phyloP scores from a whole-genome alignment of 2,888 invertebrate genomes.

The Pyrochroa serraticornis region DNA sequence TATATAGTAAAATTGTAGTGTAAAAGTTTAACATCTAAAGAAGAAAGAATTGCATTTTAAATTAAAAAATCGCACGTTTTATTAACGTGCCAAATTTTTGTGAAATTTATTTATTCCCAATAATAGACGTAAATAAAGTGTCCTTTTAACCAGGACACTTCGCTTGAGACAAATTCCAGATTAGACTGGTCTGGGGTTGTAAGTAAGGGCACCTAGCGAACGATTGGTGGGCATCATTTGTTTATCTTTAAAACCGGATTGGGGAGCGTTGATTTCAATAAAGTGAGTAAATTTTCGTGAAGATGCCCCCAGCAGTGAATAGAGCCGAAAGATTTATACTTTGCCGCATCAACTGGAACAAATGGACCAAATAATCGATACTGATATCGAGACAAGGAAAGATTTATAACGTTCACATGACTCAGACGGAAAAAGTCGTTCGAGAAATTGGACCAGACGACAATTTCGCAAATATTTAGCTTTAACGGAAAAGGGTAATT shows the following conservation, averaged over 20 bases:
- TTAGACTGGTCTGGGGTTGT: no score
- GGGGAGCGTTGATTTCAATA: conserved; percentile 17
- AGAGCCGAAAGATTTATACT: conserved; percentile 54
- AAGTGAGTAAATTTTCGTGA: conserved; percentile 16
- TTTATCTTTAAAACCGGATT: neutral
- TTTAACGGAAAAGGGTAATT: conserved; percentile 25
- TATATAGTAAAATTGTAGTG: no score
- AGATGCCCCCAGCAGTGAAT: conserved; percentile 38
- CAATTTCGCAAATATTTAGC: neutral
- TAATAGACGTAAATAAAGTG: no score
- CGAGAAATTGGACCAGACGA: conserved; percentile 17
- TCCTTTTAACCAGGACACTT: no score
- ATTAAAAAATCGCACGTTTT: no score
- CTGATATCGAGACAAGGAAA: conserved; percentile 53
- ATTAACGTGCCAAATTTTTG: no score
- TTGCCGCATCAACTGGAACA: conserved; percentile 54
- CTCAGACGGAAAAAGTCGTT: conserved; percentile 26
- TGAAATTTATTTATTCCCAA: no score
- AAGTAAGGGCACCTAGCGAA: no score
- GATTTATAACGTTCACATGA: conserved; percentile 51
- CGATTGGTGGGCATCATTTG: no score
- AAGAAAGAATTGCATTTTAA: no score
- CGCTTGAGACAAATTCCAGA: no score
- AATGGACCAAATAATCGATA: conserved; percentile 59
- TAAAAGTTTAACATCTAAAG: no score